A percentile compares a stretch with the other conserved stretches of the same genome.
Conservation (phyloP, 2,888 invertebrate species). For the Busseola fusca region DNA sequence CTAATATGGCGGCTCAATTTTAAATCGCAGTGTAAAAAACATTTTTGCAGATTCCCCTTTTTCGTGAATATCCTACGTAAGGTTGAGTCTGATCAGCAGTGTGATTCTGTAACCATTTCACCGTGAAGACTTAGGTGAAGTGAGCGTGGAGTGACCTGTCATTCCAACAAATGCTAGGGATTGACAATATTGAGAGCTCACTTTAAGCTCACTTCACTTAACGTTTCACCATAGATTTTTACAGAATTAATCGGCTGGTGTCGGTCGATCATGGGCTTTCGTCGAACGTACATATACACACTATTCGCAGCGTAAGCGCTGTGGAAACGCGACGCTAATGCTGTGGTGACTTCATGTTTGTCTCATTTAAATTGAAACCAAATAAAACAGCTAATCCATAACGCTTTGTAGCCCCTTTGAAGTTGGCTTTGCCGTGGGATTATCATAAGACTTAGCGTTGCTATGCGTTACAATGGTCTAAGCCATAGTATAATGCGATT, state of each 20-base stretch:
- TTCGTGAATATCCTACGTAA: background rate
- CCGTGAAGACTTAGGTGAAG: too few species aligned
- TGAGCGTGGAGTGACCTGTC: too few species aligned
- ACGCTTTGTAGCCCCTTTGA: background rate
- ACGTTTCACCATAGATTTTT: too few species aligned
- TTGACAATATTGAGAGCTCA: too few species aligned
- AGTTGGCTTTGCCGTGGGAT: background rate
- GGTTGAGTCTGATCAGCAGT: background rate
- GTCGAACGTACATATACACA: background rate
- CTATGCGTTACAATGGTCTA: background rate
- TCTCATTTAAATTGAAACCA: conserved; percentile 4
- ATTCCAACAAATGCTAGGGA: too few species aligned
- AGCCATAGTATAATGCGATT: background rate
- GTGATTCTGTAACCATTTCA: too few species aligned
- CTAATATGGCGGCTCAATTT: too few species aligned
- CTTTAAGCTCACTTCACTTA: too few species aligned
- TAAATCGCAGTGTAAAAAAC: too few species aligned
- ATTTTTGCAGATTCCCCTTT: background rate
- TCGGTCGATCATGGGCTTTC: background rate
- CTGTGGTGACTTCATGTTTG: background rate
- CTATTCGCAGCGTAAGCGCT: background rate
- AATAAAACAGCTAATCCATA: background rate
- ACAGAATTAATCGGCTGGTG: too few species aligned
- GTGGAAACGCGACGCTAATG: too few species aligned
- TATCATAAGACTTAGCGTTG: background rate